Percentiles rank a stretch among this genome's conserved stretches.
phyloP scores from a whole-genome alignment of 2,797 vertebrate species.

The Fistularia tabacaria region DNA sequence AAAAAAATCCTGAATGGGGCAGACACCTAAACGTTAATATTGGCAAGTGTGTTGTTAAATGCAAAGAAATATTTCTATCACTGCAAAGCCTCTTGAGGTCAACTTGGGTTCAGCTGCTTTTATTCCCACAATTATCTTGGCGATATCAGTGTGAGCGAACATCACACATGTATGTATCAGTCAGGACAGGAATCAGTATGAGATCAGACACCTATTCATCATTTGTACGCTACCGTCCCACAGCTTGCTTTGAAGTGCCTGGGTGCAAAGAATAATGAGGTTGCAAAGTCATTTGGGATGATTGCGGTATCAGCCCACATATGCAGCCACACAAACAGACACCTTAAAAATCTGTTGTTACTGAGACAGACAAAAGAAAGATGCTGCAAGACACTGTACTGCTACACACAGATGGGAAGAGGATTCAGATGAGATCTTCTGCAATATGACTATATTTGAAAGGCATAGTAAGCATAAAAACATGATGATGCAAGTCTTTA shows the following conservation, averaged over 20 bases:
- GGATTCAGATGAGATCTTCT: too few species aligned
- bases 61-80: too few species aligned
- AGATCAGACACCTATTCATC: conserved; percentile 60
- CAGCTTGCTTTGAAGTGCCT: conserved; percentile 64
- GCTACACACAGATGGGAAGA: neutral
- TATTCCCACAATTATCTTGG: conserved; percentile 46
- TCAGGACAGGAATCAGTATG: conserved; percentile 47
- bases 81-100: too few species aligned
- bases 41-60: too few species aligned
- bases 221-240: conserved; percentile 48
- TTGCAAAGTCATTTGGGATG: conserved; percentile 71
- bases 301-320: conserved; percentile 26
- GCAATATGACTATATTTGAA: too few species aligned
- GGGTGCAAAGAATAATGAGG: conserved; percentile 68
- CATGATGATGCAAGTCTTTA: too few species aligned
- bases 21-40: too few species aligned
- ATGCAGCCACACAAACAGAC: neutral
- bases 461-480: too few species aligned
- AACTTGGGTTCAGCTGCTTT: neutral
- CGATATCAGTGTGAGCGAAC: conserved; percentile 21
- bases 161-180: conserved; percentile 30
- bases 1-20: too few species aligned
- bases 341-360: neutral
- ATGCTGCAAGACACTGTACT: neutral
- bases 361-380: neutral